Conservation (phyloP, 2,113 vertebrate species). For the Aepyceros melampus region DNA sequence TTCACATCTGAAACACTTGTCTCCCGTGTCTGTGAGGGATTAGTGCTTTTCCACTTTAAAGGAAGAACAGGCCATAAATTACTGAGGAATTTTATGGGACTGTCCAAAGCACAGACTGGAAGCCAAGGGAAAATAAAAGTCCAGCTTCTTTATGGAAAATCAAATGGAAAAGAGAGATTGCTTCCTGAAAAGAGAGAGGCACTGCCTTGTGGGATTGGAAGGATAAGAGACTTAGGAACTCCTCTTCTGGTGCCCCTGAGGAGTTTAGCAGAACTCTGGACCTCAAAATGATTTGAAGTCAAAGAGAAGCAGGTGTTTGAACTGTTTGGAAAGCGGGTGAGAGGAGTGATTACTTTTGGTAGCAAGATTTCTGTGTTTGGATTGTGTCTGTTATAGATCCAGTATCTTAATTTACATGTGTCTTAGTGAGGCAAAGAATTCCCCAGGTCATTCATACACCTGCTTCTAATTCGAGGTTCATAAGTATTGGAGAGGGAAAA, state of each 20-base stretch:
- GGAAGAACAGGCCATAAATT: slow-evolving; percentile 68
- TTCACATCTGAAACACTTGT: neutral
- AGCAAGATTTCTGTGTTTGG: neutral
- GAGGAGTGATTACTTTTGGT: neutral
- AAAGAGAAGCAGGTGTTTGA: neutral
- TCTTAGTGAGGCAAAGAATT: neutral
- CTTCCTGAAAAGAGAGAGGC: neutral
- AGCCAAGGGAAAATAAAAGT: slow-evolving; percentile 60
- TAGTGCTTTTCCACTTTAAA: slow-evolving; percentile 61
- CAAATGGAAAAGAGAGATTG: slow-evolving; percentile 39
- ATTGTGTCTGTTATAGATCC: neutral
- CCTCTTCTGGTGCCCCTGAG: neutral
- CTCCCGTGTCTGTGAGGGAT: neutral
- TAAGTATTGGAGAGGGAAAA: neutral
- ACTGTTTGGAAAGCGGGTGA: neutral
- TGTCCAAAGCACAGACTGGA: slow-evolving; percentile 61
- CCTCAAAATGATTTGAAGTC: neutral
- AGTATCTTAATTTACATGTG: neutral
- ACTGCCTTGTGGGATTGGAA: neutral
- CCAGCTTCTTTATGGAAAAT: slow-evolving; percentile 49
- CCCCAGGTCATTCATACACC: neutral
- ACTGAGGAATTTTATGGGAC: slow-evolving; percentile 65
- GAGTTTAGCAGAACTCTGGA: neutral
- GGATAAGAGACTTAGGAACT: neutral
- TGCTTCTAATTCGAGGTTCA: neutral